Base-by-base conservation (phyloP, 1,140 invertebrate species). In the Pseudachorutes palmiensis region DNA sequence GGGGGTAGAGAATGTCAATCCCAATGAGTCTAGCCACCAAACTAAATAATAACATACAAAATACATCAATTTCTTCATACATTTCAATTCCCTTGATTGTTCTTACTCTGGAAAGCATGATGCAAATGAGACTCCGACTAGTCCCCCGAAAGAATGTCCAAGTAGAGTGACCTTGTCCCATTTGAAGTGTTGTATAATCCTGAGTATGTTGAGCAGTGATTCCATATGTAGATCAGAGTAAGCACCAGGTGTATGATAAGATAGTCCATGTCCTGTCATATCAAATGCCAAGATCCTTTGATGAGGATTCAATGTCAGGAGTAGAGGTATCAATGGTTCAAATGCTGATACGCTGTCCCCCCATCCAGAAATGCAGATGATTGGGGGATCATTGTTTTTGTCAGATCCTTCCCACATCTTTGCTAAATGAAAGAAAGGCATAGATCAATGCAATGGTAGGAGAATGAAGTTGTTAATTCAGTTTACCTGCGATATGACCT, bases 111-210 rank as follows among this genome's bases (percentile, higher is more conserved):
- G 89, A 74, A 82, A 92, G 0, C 83, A 81, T 1, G 87, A 84
- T 0, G 89, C 87, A 76, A 91, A 92, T 76, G 91, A 81, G 74
- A 91, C 90, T 33, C 87, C 85, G 55, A 91, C 80, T 26, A 86
- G 87, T 31, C 89, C 89, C 5, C 90, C 90, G 30, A 92, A 77
- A 0, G 89, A 91, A 77, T 92, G 90, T 1, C 90, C 90, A 70
- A 92, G 75, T 16, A 92, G 77, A 26, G 82, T 85, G 62, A 94
- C 82, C 75, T 88, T 86, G 57, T 81, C 80, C 91, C 91, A 94
- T 66, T 85, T 85, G 76, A 86, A 90, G 79, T 90, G 81, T 73
- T 86, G 86, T 9, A 87, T 81, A 66, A 93, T 87, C 74, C 88
- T 81, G 70, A 88, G 82, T 9, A 93, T 79, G 1, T 89, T 69